phyloP scores from a whole-genome alignment of 2,888 invertebrate genomes.

The Odontocolon sp. region DNA sequence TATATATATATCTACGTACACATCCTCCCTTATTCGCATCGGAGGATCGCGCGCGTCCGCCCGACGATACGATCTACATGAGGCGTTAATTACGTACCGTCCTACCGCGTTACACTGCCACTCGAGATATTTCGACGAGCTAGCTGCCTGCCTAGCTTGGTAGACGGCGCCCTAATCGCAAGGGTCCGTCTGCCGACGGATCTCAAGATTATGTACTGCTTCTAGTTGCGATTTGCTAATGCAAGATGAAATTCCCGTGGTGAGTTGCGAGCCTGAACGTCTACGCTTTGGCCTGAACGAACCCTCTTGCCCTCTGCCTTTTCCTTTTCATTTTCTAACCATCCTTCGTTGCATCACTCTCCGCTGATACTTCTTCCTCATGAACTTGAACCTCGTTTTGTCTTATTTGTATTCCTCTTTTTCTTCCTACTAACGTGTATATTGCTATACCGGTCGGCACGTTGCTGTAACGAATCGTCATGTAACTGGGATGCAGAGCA shows the following conservation, averaged over 20 bases:
- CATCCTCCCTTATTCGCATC: slow-evolving; percentile 44
- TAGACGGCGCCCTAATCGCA: background rate
- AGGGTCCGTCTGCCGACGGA: background rate
- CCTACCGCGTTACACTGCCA: slow-evolving; percentile 78
- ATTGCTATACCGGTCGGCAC: background rate
- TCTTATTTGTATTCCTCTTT: background rate
- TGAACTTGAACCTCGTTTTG: too few species aligned
- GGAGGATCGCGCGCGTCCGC: slow-evolving; percentile 40
- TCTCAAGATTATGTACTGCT: background rate
- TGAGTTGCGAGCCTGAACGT: slow-evolving; percentile 57
- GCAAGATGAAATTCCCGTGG: slow-evolving; percentile 8
- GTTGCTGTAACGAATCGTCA: slow-evolving; percentile 53
- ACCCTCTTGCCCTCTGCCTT: slow-evolving; percentile 49
- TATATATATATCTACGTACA: background rate
- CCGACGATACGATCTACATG: slow-evolving; percentile 78
- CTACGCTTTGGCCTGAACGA: slow-evolving; percentile 51
- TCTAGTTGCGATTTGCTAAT: slow-evolving; percentile 64
- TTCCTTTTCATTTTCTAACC: slow-evolving; percentile 42
- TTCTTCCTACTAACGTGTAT: background rate
- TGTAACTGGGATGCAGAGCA: slow-evolving; percentile 54
- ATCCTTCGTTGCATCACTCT: background rate
- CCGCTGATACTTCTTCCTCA: background rate
- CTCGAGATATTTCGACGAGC: slow-evolving; percentile 70
- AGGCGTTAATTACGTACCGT: slow-evolving; percentile 80
- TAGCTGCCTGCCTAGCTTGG: slow-evolving; percentile 36